phyloP scores from a whole-genome alignment of 2,888 invertebrate genomes.

The Coenonympha arcania region DNA sequence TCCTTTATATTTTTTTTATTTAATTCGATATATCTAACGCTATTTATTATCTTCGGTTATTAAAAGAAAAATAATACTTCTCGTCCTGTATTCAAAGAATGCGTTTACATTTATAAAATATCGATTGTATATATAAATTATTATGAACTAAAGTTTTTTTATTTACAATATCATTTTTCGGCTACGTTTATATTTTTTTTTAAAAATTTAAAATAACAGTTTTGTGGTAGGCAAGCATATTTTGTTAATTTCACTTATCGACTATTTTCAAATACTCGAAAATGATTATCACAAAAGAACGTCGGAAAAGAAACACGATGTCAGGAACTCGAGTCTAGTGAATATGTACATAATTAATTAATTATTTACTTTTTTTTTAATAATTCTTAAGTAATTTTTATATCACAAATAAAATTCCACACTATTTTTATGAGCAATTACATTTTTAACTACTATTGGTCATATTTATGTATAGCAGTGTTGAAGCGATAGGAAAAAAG shows the following conservation, averaged over 20 bases:
- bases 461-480: slow-evolving; percentile 41
- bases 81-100: slow-evolving; percentile 53
- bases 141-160: slow-evolving; percentile 59
- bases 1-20: slow-evolving; percentile 30
- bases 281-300: slow-evolving; percentile 38
- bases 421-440: slow-evolving; percentile 67
- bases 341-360: slow-evolving; percentile 44
- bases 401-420: slow-evolving; percentile 69
- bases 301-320: slow-evolving; percentile 31
- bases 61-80: slow-evolving; percentile 54
- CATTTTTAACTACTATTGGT: slow-evolving; percentile 63
- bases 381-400: slow-evolving; percentile 45
- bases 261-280: slow-evolving; percentile 30
- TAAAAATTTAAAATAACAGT: slow-evolving; percentile 46
- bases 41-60: slow-evolving; percentile 67
- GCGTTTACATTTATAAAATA: slow-evolving; percentile 55
- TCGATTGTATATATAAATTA: slow-evolving; percentile 48
- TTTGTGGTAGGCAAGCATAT: slow-evolving; percentile 64
- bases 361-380: slow-evolving; percentile 21
- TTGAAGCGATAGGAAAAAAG: slow-evolving; percentile 23
- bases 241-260: slow-evolving; percentile 41
- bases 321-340: slow-evolving; percentile 52
- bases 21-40: slow-evolving; percentile 44
- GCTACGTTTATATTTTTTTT: slow-evolving; percentile 47
- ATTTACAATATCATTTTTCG: slow-evolving; percentile 69